These are phyloP conservation scores for Anser brachyrhynchus DNA, from an alignment of 2,113 vertebrate species.

Conservation along the genomic window DNA sequence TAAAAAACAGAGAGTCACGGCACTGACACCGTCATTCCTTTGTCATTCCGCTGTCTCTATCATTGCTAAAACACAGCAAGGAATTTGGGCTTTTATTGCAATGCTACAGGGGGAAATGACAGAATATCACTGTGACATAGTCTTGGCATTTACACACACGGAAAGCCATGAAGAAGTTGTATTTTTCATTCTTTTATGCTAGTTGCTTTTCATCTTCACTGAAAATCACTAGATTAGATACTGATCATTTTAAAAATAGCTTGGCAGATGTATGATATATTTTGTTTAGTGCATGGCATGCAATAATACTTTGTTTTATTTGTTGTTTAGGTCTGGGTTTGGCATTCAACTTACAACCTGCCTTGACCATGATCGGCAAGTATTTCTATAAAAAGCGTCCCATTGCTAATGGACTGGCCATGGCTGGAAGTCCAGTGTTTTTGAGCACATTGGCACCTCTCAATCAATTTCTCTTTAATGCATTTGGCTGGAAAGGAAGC, in stretches of 20 bases:
- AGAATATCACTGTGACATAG: neutral
- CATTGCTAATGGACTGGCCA: slow-evolving; percentile 92
- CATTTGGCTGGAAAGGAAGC: slow-evolving; percentile 95
- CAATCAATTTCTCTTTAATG: slow-evolving; percentile 94
- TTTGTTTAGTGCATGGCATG: neutral
- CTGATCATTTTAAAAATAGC: neutral
- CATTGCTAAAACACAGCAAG: neutral
- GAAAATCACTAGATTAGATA: neutral
- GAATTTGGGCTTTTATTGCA: slow-evolving; percentile 9
- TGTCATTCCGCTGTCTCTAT: neutral
- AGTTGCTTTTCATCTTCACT: neutral
- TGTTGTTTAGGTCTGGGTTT: slow-evolving; percentile 88
- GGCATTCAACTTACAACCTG: slow-evolving; percentile 97
- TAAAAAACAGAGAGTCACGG: slow-evolving; percentile 26
- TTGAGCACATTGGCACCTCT: slow-evolving; percentile 94
- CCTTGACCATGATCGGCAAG: slow-evolving; percentile 95
- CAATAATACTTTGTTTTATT: slow-evolving; percentile 47
- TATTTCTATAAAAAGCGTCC: slow-evolving; percentile 95
- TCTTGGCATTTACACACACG: neutral
- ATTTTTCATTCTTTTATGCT: slow-evolving; percentile 1
- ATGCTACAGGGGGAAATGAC: neutral
- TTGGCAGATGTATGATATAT: neutral
- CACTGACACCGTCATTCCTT: neutral
- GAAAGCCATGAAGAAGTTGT: neutral
- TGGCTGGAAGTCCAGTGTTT: slow-evolving; percentile 98